These are phyloP conservation scores for Sarcophaga subvicina DNA, from an alignment of 2,888 invertebrate species.

Conservation along the genomic window DNA sequence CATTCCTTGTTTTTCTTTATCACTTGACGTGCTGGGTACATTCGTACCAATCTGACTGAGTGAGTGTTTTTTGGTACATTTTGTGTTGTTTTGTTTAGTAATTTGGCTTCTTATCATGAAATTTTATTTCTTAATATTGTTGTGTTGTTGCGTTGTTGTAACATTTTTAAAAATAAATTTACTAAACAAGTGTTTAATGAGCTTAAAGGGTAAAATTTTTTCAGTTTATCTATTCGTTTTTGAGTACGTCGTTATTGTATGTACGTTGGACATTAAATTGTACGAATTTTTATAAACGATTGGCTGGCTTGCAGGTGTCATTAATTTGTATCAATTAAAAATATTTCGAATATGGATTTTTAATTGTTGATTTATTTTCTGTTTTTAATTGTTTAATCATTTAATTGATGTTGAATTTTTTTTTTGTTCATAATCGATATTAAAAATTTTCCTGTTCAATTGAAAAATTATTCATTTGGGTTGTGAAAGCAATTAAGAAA, in stretches of 20 bases:
- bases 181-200: neutral
- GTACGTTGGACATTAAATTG: neutral
- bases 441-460: neutral
- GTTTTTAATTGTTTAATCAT: slow-evolving; percentile 23
- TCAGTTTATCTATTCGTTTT: neutral
- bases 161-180: neutral
- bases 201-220: slow-evolving; percentile 16
- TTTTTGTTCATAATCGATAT: neutral
- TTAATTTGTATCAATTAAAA: slow-evolving; percentile 52
- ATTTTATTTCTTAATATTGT: neutral
- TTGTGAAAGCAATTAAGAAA: no score
- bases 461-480: no score
- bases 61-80: neutral
- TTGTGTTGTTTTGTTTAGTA: neutral
- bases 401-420: slow-evolving; percentile 2
- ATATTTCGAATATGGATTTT: slow-evolving; percentile 30
- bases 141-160: no score
- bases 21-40: neutral
- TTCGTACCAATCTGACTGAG: no score
- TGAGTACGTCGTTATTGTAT: neutral
- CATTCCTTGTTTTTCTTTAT: neutral
- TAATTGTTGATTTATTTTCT: slow-evolving; percentile 20
- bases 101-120: neutral
- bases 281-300: no score
- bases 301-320: slow-evolving; percentile 42